Evolutionary conservation across 2,888 invertebrate species (phyloP).

Genomic region (Philereme transversata): DNA sequence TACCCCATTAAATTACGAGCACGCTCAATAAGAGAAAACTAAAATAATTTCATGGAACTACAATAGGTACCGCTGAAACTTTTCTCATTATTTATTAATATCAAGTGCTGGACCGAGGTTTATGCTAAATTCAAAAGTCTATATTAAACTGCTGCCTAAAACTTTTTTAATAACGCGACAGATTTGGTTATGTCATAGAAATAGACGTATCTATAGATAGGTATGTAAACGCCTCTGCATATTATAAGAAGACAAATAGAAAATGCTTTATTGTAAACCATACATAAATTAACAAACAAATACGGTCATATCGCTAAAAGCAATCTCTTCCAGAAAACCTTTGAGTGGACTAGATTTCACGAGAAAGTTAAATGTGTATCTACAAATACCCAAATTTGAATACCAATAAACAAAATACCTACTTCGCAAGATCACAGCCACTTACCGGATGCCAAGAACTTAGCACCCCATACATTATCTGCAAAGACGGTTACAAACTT

Average conservation of each 20-base stretch:
- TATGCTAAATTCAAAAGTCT: constrained; percentile 23
- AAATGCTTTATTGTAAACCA: too few species aligned
- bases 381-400: neutral
- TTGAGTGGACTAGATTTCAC: too few species aligned
- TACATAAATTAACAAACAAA: too few species aligned
- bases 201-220: too few species aligned
- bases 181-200: constrained; percentile 22
- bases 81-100: constrained; percentile 50
- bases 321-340: too few species aligned
- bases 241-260: too few species aligned
- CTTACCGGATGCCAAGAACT: constrained; percentile 37
- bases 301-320: too few species aligned
- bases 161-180: constrained; percentile 39
- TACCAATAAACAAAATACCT: neutral
- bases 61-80: constrained; percentile 31
- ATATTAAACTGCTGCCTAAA: constrained; percentile 28
- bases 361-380: too few species aligned
- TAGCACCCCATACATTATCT: constrained; percentile 34
- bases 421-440: constrained; percentile 23
- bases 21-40: constrained; percentile 19
- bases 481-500: constrained; percentile 46
- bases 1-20: constrained; percentile 8
- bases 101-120: constrained; percentile 41
- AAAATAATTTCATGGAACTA: constrained; percentile 28
- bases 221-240: too few species aligned